Conservation (phyloP, 2,797 vertebrate genomes). For the Chiroxiphia lanceolata region DNA sequence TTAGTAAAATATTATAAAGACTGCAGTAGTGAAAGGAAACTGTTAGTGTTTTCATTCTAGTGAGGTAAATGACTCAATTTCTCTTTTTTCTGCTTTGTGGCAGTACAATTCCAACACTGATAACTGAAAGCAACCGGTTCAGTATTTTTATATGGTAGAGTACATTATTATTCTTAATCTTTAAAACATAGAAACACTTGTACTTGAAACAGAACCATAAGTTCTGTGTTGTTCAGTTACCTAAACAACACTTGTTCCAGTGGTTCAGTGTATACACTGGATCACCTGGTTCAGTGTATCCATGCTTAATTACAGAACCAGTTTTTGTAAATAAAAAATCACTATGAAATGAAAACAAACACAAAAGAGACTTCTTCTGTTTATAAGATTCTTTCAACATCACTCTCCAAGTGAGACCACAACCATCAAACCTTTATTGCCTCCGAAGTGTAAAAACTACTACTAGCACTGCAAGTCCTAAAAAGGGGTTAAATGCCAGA, state of each 20-base stretch:
- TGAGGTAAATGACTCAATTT: not conserved
- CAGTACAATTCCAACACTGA: not conserved
- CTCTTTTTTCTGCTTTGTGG: not conserved
- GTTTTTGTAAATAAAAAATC: not conserved
- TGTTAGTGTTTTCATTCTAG: not conserved
- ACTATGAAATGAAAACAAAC: not conserved
- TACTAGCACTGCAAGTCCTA: not conserved
- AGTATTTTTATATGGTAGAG: not conserved
- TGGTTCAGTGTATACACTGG: not conserved
- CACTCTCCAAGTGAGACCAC: not conserved
- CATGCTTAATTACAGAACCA: not conserved
- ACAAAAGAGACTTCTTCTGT: not conserved
- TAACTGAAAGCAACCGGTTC: not conserved
- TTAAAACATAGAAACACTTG: not conserved
- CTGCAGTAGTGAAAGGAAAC: not conserved
- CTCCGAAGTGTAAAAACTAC: not conserved
- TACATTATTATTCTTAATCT: not conserved
- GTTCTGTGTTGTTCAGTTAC: not conserved
- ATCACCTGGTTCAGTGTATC: not conserved
- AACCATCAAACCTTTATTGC: not conserved
- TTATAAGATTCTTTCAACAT: not conserved
- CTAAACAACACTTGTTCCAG: not conserved
- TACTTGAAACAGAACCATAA: not conserved
- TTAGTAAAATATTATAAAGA: not conserved
- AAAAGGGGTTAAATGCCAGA: not conserved